phyloP scores from a whole-genome alignment of 2,113 vertebrate genomes.

The Baryphthengus martii region DNA sequence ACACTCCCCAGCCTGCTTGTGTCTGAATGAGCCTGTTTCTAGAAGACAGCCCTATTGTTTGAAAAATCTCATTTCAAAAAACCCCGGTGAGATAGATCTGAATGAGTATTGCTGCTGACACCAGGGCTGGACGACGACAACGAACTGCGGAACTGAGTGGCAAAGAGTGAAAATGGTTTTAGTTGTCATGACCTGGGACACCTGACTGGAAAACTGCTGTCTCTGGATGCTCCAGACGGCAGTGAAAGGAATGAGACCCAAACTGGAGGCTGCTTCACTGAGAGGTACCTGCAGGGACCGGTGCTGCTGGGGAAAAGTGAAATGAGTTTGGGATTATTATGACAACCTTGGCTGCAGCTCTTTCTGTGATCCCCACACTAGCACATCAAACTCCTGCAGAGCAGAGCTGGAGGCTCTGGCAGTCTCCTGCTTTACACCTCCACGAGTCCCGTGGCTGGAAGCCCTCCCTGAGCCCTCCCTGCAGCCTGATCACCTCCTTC shows the following conservation, averaged over 20 bases:
- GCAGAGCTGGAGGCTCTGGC: background rate
- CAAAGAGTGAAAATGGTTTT: background rate
- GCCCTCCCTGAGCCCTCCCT: background rate
- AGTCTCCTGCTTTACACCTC: background rate
- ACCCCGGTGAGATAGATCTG: background rate
- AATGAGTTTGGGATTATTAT: background rate
- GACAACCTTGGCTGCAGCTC: background rate
- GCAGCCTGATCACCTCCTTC: background rate
- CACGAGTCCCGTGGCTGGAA: background rate
- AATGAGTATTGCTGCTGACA: background rate
- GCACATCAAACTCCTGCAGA: background rate
- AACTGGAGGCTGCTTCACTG: background rate
- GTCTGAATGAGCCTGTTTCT: rapidly evolving
- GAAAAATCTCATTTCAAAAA: background rate
- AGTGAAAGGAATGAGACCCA: background rate
- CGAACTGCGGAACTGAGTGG: background rate
- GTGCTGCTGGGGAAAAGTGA: background rate
- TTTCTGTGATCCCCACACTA: background rate
- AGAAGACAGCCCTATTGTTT: background rate
- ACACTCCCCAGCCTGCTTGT: background rate
- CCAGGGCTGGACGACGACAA: background rate
- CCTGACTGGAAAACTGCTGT: background rate
- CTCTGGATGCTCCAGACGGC: background rate
- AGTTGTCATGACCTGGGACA: background rate
- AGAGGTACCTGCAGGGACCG: background rate